Conservation (phyloP, 2,113 vertebrate species). For the Hylia prasina region DNA sequence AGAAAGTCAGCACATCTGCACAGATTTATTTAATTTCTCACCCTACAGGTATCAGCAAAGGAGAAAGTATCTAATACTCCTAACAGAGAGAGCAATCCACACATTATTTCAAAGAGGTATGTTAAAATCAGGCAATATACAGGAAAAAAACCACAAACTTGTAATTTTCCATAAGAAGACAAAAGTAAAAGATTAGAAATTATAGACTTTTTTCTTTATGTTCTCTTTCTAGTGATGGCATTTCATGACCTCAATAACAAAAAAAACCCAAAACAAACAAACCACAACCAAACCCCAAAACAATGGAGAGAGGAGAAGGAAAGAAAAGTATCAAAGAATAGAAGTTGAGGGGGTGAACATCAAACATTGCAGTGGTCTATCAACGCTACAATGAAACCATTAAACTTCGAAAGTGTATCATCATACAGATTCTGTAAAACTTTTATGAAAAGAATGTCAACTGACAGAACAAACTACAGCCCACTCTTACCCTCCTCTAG, state of each 20-base stretch:
- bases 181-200: neutral
- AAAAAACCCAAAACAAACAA: neutral
- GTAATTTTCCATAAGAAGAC: neutral
- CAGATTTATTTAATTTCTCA: neutral
- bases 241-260: neutral
- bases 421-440: fast-evolving
- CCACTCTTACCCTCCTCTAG: neutral
- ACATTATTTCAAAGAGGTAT: neutral
- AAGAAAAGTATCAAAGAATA: neutral
- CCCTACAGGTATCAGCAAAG: neutral
- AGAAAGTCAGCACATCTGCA: neutral
- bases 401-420: neutral
- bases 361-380: neutral
- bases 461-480: neutral
- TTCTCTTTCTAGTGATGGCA: neutral
- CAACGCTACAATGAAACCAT: neutral
- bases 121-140: neutral
- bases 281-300: neutral
- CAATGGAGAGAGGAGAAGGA: neutral
- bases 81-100: neutral
- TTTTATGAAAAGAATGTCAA: neutral
- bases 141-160: neutral
- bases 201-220: neutral
- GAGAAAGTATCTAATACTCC: neutral
- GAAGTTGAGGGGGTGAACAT: neutral